Evolutionary conservation across 2,888 invertebrate genomes (phyloP).

Genomic region (Enchytraeus crypticus): DNA sequence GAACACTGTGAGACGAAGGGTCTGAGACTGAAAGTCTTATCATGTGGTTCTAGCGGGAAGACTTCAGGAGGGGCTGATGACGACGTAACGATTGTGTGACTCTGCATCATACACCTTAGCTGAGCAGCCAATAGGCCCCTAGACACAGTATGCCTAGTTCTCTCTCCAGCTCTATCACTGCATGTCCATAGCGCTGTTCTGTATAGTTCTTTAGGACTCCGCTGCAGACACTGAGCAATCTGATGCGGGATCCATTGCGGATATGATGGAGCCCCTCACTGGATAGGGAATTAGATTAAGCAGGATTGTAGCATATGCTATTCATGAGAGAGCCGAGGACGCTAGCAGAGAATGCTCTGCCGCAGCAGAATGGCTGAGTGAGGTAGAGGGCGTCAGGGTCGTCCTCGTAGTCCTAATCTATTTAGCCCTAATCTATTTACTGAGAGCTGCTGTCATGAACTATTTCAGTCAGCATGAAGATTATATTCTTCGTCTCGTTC

Average conservation of each 20-base stretch:
- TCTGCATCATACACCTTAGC: conserved; percentile 9
- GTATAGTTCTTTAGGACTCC: too few relatives aligned
- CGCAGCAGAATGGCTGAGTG: conserved; percentile 27
- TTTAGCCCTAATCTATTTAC: too few relatives aligned
- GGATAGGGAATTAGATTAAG: neutral
- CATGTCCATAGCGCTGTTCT: conserved; percentile 58
- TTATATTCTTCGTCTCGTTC: too few relatives aligned
- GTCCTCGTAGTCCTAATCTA: too few relatives aligned
- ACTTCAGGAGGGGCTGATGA: conserved; percentile 98
- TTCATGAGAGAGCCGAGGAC: conserved; percentile 30
- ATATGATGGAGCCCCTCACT: conserved; percentile 51
- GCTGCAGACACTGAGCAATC: too few relatives aligned
- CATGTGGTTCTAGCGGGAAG: conserved; percentile 55
- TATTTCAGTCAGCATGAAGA: too few relatives aligned
- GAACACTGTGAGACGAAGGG: too few relatives aligned
- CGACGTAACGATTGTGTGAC: conserved; percentile 95
- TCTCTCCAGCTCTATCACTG: conserved; percentile 22
- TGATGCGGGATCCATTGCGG: conserved; percentile 86
- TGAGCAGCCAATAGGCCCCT: conserved; percentile 25
- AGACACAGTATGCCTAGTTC: conserved; percentile 25
- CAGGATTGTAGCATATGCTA: conserved; percentile 12
- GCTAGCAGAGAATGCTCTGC: conserved; percentile 28
- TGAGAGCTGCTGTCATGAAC: too few relatives aligned
- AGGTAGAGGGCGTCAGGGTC: conserved; percentile 26
- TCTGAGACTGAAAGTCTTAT: too few relatives aligned